phyloP scores from a whole-genome alignment of 2,797 vertebrate genomes.

The Chrysocyon brachyurus region DNA sequence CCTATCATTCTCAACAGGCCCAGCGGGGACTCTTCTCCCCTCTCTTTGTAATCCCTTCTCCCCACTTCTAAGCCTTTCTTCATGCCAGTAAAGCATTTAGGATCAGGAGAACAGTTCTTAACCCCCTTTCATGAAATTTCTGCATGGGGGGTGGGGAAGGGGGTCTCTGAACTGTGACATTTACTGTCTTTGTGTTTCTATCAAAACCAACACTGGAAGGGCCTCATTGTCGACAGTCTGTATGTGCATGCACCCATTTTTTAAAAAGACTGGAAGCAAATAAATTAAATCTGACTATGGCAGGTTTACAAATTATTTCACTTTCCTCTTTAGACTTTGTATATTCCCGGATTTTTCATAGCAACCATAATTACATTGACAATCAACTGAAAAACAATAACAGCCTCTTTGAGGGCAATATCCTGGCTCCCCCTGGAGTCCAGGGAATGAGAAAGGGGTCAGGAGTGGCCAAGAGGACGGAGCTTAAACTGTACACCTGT shows the following conservation, averaged over 20 bases:
- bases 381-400: neutral
- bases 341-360: neutral
- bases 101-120: neutral
- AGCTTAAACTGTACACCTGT: neutral
- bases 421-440: too few species aligned
- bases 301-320: neutral
- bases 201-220: neutral
- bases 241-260: neutral
- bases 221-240: neutral
- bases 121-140: neutral
- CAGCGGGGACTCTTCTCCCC: neutral
- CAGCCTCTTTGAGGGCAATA: neutral
- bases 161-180: neutral
- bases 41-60: neutral
- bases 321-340: neutral
- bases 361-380: neutral
- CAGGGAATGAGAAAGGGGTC: too few species aligned
- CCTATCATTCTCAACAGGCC: neutral
- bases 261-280: neutral
- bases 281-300: neutral
- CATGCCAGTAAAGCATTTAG: neutral
- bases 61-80: neutral
- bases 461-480: neutral
- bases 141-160: fast-evolving
- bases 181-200: neutral